Base-by-base conservation (phyloP, 2,888 invertebrate species). In the Rotaria magnacalcarata region DNA sequence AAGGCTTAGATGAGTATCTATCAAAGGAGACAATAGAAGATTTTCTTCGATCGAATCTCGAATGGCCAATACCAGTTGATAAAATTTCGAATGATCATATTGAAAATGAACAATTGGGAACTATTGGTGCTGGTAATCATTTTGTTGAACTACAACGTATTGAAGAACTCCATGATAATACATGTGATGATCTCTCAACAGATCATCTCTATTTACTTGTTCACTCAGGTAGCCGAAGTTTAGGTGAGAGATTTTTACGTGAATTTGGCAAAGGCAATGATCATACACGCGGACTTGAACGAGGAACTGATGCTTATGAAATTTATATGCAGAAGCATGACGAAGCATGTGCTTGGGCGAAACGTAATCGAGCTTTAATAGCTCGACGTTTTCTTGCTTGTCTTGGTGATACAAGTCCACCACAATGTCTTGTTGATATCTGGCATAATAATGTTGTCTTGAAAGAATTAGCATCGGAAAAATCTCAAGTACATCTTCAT, bases 361-460 rank as follows among this genome's bases (percentile, higher is more conserved):
- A 80, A 47, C 43, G 80, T 47, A 80, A 80, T 47, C 80, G 80
- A 24, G 43, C 80, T n/a, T 24, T 80, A 6, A 80, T 80, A 24
- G 80, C 80, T 47, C 43, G 21, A 11, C 80, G 80, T 80, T 80
- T 80, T 47, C 47, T 80, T 14, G 24, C 7, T 24, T 80, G 47
- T 80, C 80, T 80, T n/a, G 80, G 47, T 80, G 24, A 47, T n/a
- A 80, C n/a, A 11, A 14, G 24, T 80, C 10, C 27, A 34, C 24
- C 8, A n/a, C 80, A 80, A 80, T 80, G 80, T 80, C 43, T 80
- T 47, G 47, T 80, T n/a, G 80, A 80, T 47, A 80, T 80, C 47
- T 80, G 80, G 80, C 80, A 80, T 80, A 80, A 80, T 47, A 80
- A 80, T 47, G 80, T 80, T 80, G 80, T 80, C 8, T n/a, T 80